Evolutionary conservation across 2,113 vertebrate genomes (phyloP).

Genomic region (Abramis brama): DNA sequence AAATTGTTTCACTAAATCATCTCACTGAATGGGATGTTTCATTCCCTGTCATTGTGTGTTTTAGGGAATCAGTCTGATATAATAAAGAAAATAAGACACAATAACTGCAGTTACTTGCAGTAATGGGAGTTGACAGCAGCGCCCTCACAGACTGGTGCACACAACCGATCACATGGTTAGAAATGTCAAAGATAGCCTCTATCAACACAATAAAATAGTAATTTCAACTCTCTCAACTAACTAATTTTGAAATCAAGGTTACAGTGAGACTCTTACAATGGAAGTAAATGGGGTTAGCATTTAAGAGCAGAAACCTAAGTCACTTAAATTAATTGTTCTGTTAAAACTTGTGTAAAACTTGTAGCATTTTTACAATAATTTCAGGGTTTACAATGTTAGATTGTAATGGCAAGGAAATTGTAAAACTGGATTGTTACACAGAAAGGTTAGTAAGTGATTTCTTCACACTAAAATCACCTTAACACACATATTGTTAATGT

Average conservation of each 20-base stretch:
- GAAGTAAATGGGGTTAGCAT: too few species aligned
- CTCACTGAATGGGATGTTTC: neutral
- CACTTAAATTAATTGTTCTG: neutral
- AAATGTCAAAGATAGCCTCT: constrained; percentile 8
- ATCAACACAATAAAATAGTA: neutral
- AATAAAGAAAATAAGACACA: neutral
- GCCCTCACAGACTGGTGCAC: neutral
- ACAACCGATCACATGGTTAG: neutral
- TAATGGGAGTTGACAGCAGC: constrained; percentile 10
- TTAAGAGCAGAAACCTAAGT: too few species aligned
- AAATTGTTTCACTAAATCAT: neutral
- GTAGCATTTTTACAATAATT: too few species aligned
- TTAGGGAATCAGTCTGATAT: neutral
- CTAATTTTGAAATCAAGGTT: neutral
- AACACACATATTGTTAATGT: neutral
- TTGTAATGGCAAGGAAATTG: neutral
- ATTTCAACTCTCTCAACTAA: neutral
- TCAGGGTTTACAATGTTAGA: too few species aligned
- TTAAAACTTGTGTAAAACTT: neutral
- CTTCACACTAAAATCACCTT: neutral
- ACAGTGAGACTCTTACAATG: neutral
- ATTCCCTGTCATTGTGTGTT: constrained; percentile 7
- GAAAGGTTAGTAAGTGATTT: neutral
- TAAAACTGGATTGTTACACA: neutral
- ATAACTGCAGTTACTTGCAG: neutral